Conservation (phyloP, 2,113 vertebrate genomes). For the Xenotilapia caudafasciata region DNA sequence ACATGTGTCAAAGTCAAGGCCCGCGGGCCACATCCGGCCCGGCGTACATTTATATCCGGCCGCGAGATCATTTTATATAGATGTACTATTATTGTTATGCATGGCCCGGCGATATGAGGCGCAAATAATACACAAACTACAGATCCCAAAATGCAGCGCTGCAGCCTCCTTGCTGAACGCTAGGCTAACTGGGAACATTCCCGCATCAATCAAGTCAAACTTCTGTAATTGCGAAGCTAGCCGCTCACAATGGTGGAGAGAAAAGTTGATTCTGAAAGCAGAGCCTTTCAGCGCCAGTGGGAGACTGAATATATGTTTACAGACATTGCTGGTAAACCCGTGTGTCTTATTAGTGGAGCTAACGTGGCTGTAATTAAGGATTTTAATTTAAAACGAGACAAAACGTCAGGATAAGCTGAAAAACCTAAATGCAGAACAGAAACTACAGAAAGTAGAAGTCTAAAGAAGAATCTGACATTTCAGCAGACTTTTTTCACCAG, state of each 20-base stretch:
- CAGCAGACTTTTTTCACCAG: fast-evolving
- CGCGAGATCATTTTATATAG: fast-evolving
- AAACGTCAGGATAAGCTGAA: neutral
- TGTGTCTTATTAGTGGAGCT: neutral
- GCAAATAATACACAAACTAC: neutral
- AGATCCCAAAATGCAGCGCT: fast-evolving
- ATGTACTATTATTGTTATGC: neutral
- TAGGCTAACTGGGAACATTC: neutral
- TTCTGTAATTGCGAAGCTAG: neutral
- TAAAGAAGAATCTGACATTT: neutral
- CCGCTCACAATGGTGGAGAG: fast-evolving
- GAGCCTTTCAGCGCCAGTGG: neutral
- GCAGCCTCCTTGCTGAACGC: neutral
- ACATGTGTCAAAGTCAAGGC: neutral
- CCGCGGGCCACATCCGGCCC: neutral
- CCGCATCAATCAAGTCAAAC: fast-evolving
- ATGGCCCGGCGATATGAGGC: fast-evolving
- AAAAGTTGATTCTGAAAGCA: fast-evolving
- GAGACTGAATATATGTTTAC: neutral
- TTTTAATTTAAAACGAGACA: neutral
- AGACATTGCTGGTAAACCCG: fast-evolving
- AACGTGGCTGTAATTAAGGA: neutral
- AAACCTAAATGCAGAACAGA: too few relatives aligned
- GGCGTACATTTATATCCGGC: neutral
- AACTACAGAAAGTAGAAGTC: too few relatives aligned